A percentile compares a stretch with the other conserved stretches of the same genome.
Conservation (phyloP, 2,888 invertebrate genomes). For the Stenodera caucasica region DNA sequence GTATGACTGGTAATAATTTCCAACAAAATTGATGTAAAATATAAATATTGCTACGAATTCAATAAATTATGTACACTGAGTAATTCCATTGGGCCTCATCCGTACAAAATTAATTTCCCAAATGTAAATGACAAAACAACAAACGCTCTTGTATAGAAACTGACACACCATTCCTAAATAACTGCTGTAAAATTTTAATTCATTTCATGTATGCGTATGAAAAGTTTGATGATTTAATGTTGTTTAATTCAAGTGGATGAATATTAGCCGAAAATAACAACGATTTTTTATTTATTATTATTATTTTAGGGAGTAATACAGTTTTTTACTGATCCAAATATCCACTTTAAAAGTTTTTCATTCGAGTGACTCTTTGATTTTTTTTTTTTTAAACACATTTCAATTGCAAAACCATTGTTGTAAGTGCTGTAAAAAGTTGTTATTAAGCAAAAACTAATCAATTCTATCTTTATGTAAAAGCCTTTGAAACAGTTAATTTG, state of each 20-base stretch:
- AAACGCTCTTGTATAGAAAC: constrained; percentile 38
- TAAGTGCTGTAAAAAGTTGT: neutral
- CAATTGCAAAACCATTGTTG: neutral
- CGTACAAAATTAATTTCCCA: constrained; percentile 43
- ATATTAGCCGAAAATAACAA: constrained; percentile 27
- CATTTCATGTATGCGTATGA: constrained; percentile 52
- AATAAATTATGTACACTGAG: constrained; percentile 31
- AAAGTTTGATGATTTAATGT: constrained; percentile 47
- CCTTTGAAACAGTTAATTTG: constrained; percentile 3
- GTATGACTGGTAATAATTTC: constrained; percentile 17
- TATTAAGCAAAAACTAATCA: constrained; percentile 2
- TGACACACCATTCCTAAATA: constrained; percentile 41
- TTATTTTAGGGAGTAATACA: constrained; percentile 5
- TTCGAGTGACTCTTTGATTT: too few species aligned
- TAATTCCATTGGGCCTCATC: constrained; percentile 24
- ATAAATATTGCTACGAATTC: constrained; percentile 29
- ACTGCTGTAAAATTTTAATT: constrained; percentile 53
- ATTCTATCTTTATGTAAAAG: neutral
- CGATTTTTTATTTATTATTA: constrained; percentile 16
- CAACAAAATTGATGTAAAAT: constrained; percentile 27
- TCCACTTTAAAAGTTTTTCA: neutral
- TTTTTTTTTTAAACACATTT: neutral
- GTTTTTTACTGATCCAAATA: neutral
- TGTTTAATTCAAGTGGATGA: constrained; percentile 47
- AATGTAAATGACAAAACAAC: constrained; percentile 47